A percentile compares a stretch with the other conserved stretches of the same genome.
phyloP scores from a whole-genome alignment of 2,888 invertebrate species.

The Cheilosia vernalis region DNA sequence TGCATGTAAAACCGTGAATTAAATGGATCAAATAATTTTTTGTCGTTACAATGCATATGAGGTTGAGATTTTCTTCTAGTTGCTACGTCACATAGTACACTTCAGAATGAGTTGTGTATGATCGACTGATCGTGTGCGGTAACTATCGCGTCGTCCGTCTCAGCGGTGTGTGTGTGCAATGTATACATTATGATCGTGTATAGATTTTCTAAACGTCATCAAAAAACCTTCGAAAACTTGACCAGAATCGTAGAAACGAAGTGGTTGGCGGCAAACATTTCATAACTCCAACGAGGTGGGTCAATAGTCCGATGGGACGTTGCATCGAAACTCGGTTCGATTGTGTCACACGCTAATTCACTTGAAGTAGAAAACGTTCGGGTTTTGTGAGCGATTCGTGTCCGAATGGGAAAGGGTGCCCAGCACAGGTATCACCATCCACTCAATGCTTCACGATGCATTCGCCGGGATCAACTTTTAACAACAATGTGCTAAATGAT shows the following conservation, averaged over 20 bases:
- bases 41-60: not conserved
- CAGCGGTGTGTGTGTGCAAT: not conserved
- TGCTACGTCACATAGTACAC: conserved; percentile 26
- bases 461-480: conserved; percentile 60
- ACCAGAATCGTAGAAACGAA: conserved; percentile 17
- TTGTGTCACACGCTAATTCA: conserved; percentile 71
- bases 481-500: conserved; percentile 73
- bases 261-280: conserved; percentile 45
- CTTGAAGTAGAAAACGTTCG: conserved; percentile 58
- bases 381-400: conserved; percentile 55
- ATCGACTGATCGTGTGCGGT: not conserved
- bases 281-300: conserved; percentile 61
- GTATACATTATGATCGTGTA: conserved; percentile 1
- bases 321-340: conserved; percentile 50
- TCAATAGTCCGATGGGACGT: conserved; percentile 55
- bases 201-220: conserved; percentile 52
- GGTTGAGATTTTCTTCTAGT: not conserved
- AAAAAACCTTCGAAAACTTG: conserved; percentile 25
- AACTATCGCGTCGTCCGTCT: not conserved
- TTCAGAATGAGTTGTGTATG: not conserved
- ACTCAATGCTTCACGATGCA: conserved; percentile 44
- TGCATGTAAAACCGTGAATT: conserved; percentile 53
- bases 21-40: conserved; percentile 47
- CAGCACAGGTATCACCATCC: conserved; percentile 12
- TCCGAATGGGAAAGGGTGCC: conserved; percentile 34